Evolutionary conservation across 2,888 invertebrate genomes (phyloP), one percentile per base, ranked within the genome.

Genomic region (Eilema sororculum): DNA sequence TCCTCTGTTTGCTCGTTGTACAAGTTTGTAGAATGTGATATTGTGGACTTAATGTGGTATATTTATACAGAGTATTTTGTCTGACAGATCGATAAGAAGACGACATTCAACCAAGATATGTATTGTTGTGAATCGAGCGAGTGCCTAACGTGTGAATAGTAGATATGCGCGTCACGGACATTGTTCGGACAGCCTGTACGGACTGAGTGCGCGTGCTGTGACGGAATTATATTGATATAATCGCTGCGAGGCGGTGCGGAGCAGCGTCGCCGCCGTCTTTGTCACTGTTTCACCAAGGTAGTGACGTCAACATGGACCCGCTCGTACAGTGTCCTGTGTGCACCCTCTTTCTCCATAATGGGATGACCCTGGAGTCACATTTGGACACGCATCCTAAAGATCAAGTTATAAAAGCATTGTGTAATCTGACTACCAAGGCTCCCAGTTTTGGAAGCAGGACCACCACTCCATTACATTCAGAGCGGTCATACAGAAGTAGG

Each of bases 361-460:
- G 98, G 71, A 98, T 98, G 95, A 96, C 97, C 73, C 93, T 98
- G 81, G 97, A 97, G 88, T 96, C 96, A 78, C 98, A 98, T 90
- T 95, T 98, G 90, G 97, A 97, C 87, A 98, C 98, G 33, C 98
- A 98, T 95, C 98, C 98, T 59, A 98, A 98, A 91, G 98, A 98
- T 84, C 98, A 98, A 92, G 98, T 98, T 66, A 98, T 98, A 82
- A 97, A 97, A 89, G 98, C 98, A 30, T 94, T 98, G 76, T 96
- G 95, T 84, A 90, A 79, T 79, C 84, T 95, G 74, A 95, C 96
- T 76, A 94, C 96, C 75, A 95, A 95, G 68, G 92, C 91, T 78
- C 86, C 87, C 73, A 89, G 85, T 75, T 92, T 88, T 89, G 87
- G 88, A 63, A 93, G 95, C 84, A 87, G 96, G 83, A 91, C 93